Conservation (phyloP, 2,113 vertebrate species). For the Pterophyllum scalare region DNA sequence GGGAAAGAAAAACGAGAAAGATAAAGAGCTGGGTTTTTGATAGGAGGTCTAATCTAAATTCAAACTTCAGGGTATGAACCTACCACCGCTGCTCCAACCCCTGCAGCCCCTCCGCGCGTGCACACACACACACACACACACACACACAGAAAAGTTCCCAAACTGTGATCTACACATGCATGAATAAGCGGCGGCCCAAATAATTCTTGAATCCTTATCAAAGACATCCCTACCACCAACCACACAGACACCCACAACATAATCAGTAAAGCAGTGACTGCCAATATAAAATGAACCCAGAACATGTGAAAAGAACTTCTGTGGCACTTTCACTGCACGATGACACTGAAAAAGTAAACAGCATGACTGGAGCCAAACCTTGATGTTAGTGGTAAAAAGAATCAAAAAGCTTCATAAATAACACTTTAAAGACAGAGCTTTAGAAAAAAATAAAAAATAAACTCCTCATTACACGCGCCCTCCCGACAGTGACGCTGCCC, state of each 20-base stretch:
- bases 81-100: background rate
- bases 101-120: too few relatives aligned
- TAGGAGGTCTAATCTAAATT: conserved; percentile 40
- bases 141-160: background rate
- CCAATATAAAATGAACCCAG: background rate
- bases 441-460: background rate
- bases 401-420: background rate
- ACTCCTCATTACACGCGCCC: background rate
- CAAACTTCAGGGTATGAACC: conserved; percentile 36
- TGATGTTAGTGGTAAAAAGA: background rate
- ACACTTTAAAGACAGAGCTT: background rate
- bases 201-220: conserved; percentile 41
- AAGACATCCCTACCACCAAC: background rate
- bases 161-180: conserved; percentile 21
- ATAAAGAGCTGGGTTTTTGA: conserved; percentile 26
- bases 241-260: background rate
- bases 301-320: conserved; percentile 9
- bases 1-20: conserved; percentile 21
- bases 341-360: conserved; percentile 1
- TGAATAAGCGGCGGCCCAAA: conserved; percentile 20
- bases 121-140: too few relatives aligned
- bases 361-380: background rate
- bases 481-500: background rate
- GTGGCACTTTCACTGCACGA: background rate
- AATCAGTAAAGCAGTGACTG: conserved; percentile 3